Base-by-base conservation (phyloP, 2,113 vertebrate species). In the Physeter macrocephalus region DNA sequence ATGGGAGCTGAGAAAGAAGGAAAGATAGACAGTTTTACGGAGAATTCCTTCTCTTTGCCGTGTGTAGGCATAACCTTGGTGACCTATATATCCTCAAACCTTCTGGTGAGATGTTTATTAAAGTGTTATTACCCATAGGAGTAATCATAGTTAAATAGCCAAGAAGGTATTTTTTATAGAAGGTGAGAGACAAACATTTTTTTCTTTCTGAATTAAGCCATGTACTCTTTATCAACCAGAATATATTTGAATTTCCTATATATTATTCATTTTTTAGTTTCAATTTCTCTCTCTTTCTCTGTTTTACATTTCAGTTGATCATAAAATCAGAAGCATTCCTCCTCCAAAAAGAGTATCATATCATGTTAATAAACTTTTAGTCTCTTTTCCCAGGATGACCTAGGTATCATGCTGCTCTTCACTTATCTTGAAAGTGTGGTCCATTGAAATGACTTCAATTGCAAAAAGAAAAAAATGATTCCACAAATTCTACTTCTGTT, bases 61-160 rank as follows among this genome's bases (percentile, higher is more conserved):
- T 96, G 13, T 93, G 18, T 88, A 75, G 84, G 54, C 18, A 87
- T 95, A 69, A 80, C 43, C 9, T 86, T 92, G 39, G 62, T 95
- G 75, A 94, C 49, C 85, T 74, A 1, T 85, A 14, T 90, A 43
- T 62, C 62, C 29, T 27, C 29, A 90, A 82, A 64, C 34, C 46
- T 94, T 88, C 88, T 88, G 80, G 59, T 54, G 72, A 96, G n/a
- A 90, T 88, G 21, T 41, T 96, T 97, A 88, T 94, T 71, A 90
- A 95, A 94, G 91, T 96, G 31, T 90, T 72, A 31, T 72, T 93
- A 69, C 81, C 20, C 34, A 29, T 27, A 88, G 27, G 62, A 84
- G 11, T 85, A 84, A 84, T 97, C 92, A 81, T 39, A 88, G 71
- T 88, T 85, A 59, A 95, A 41, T 66, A 87, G 34, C 52, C 66